phyloP scores from a whole-genome alignment of 2,888 invertebrate genomes.

The Lagria hirta region DNA sequence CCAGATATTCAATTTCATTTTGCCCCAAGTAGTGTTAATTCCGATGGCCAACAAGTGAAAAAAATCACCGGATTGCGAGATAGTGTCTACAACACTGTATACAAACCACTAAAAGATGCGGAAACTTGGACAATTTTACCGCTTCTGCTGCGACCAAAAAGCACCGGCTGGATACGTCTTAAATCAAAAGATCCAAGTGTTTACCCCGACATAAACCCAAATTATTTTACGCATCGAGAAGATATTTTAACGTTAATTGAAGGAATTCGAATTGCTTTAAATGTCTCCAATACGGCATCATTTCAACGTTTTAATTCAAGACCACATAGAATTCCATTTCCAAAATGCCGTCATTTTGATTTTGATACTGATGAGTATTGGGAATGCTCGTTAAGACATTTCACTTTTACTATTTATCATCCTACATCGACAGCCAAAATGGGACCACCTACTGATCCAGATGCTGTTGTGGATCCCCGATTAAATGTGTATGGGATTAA shows the following conservation, averaged over 20 bases:
- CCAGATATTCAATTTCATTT: conserved; percentile 89
- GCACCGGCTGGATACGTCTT: conserved; percentile 83
- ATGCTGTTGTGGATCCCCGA: conserved; percentile 78
- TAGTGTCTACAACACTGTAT: conserved; percentile 80
- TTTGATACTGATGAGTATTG: conserved; percentile 82
- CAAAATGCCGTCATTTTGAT: conserved; percentile 73
- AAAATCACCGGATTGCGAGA: conserved; percentile 76
- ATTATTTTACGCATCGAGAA: conserved; percentile 84
- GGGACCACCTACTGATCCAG: conserved; percentile 75
- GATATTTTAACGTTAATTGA: conserved; percentile 79
- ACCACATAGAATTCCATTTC: conserved; percentile 77
- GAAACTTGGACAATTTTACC: conserved; percentile 87
- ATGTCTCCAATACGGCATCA: conserved; percentile 75
- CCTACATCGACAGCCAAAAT: conserved; percentile 85
- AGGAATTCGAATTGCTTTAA: conserved; percentile 81
- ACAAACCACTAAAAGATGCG: conserved; percentile 74
- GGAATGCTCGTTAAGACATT: conserved; percentile 82
- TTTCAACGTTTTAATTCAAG: conserved; percentile 80
- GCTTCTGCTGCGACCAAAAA: conserved; percentile 79
- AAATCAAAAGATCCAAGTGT: conserved; percentile 78
- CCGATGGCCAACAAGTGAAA: conserved; percentile 77
- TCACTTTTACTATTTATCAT: conserved; percentile 80
- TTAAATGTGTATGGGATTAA: conserved; percentile 76
- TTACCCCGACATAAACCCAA: conserved; percentile 85
- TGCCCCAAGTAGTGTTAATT: conserved; percentile 80